These are phyloP conservation scores for Lycaon pictus DNA, from an alignment of 2,113 vertebrate species.

Conservation along the genomic window DNA sequence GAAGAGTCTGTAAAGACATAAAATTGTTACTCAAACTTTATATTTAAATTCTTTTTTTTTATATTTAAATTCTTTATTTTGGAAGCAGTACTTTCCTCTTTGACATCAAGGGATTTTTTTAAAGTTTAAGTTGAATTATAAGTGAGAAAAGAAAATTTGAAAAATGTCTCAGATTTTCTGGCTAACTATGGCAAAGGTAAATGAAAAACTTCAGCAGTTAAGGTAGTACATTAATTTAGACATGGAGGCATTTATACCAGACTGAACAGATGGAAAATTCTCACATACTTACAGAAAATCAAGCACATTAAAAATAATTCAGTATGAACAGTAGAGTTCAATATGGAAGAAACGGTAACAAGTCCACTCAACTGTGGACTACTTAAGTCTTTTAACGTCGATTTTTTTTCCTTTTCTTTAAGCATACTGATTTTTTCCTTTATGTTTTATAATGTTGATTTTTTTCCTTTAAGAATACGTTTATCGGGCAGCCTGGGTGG, in stretches of 20 bases:
- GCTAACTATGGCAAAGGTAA: conserved; percentile 5
- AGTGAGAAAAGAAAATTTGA: conserved; percentile 17
- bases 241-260: not conserved
- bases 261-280: conserved; percentile 20
- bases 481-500: too few relatives aligned
- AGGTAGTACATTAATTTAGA: not conserved
- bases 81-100: not conserved
- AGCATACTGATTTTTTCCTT: not conserved
- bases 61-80: conserved; percentile 38
- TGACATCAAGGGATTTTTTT: not conserved
- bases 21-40: conserved; percentile 47
- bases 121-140: conserved; percentile 13
- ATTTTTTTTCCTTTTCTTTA: conserved; percentile 14
- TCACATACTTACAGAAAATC: not conserved
- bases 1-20: conserved; percentile 6
- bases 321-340: not conserved
- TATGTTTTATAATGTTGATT: too few relatives aligned
- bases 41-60: conserved; percentile 48
- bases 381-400: not conserved
- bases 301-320: not conserved
- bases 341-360: not conserved
- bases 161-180: not conserved
- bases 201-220: not conserved
- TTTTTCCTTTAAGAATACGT: too few relatives aligned
- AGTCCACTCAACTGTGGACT: not conserved